A percentile compares a stretch with the other conserved stretches of the same genome.
These are phyloP conservation scores for Andricus grossulariae DNA, from an alignment of 1,140 invertebrate genomes.

Conservation along the genomic window DNA sequence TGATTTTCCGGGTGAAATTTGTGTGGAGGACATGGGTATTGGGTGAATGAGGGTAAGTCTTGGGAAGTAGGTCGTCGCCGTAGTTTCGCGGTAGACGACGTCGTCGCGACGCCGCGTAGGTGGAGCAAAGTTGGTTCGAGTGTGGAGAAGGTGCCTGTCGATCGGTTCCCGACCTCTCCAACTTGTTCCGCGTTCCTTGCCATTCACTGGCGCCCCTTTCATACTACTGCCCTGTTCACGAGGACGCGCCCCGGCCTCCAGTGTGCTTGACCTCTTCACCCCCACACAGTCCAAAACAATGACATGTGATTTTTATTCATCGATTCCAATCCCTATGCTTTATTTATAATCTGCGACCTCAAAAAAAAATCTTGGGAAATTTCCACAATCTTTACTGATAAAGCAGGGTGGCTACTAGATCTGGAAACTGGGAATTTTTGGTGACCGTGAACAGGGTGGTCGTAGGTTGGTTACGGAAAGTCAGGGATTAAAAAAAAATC, in stretches of 20 bases:
- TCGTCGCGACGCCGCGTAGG: conserved; percentile 59
- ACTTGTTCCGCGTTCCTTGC: conserved; percentile 62
- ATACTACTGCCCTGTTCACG: conserved; percentile 45
- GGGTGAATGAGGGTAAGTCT: conserved; percentile 17
- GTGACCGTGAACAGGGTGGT: no score
- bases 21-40: conserved; percentile 1
- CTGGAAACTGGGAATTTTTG: no score
- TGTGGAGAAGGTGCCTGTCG: conserved; percentile 45
- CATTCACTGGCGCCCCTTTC: conserved; percentile 57
- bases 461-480: no score
- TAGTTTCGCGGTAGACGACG: conserved; percentile 41
- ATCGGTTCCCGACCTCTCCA: conserved; percentile 71
- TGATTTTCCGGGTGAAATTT: neutral
- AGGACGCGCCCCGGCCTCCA: conserved; percentile 33
- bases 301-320: neutral
- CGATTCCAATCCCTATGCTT: no score
- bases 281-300: neutral
- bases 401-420: no score
- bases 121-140: conserved; percentile 56
- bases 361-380: no score
- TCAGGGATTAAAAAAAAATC: no score
- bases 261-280: conserved; percentile 19
- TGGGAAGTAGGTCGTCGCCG: conserved; percentile 52
- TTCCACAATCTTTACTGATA: no score
- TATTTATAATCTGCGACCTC: no score